Base-by-base conservation (phyloP, 1,140 invertebrate species). In the Drosophila serrata region DNA sequence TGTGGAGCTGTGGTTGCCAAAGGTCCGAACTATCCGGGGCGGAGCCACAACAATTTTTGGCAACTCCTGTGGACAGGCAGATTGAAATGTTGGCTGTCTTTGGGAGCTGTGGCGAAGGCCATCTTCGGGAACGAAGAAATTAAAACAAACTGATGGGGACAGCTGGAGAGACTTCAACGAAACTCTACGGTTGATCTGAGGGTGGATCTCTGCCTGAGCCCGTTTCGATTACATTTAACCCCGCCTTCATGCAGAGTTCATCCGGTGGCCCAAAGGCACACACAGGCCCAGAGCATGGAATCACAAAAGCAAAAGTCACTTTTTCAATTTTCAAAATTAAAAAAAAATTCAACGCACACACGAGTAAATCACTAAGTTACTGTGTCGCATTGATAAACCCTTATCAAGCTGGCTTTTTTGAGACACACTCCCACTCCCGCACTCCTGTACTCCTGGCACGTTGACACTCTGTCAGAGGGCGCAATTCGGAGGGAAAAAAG, bases 281-380 rank as follows among this genome's bases (percentile, higher is more conserved):
- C n/a, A n/a, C n/a, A n/a, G n/a, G 24, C 31, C 42, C 29, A 1
- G 51, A 6, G 59, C 70, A 67, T 60, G 76, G 70, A 75, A 75
- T 88, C 85, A 67, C 70, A 60, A 91, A 88, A 88, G 84, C 81
- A 85, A 91, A 91, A 91, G 88, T 88, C 88, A 91, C 81, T 91
- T 91, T 91, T 91, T 91, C 84, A 91, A 91, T 91, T 88, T 91
- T 67, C 78, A 70, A 90, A 90, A 90, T 87, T 90, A 87, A 90
- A 90, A 90, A 87, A 82, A 57, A 84, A 85, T 55, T 79, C 82
- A 74, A 73, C 75, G 67, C 78, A 86, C 86, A 91, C 81, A 90
- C 81, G 87, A 90, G 81, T 90, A 90, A 90, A 90, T 90, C 86
- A 90, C 86, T 90, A 80, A 90, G 86, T 91, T 90, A 90, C 86